Evolutionary conservation across 2,797 vertebrate species (phyloP), one percentile per base, ranked within the genome.

Genomic region (Euphonia xanthogaster): DNA sequence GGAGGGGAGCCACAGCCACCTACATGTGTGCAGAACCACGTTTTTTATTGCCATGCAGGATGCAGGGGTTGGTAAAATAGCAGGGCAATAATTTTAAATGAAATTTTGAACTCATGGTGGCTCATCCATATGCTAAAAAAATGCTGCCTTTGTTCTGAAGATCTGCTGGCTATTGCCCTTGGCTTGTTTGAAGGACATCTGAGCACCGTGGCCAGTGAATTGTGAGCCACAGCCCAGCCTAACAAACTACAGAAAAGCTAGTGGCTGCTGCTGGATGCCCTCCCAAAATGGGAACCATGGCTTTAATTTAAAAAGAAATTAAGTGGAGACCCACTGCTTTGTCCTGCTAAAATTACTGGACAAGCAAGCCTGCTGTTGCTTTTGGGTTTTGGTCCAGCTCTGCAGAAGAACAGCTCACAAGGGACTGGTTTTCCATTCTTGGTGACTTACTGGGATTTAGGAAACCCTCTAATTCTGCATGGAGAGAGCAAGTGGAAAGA

Each of bases 1-100:
- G 33, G 55, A 60, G 27, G 28, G 60, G 14, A 75, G 9, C 19
- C 35, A 42, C 15, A 65, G 51, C 28, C 33, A 51, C 30, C 24
- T 4, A 4, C 2, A 0, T 27, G 20, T 4, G 0, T 61, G 20
- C 51, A 50, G 30, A 85, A 14, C 2, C 14, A 10, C 10, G 3
- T 39, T 65, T 17, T 55, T 48, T 79, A 14, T 61, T 62, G 15
- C 30, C 24, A 23, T 0, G 2, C 28, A 18, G 27, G 6, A 31
- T 48, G 25, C 20, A 86, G 50, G 27, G 9, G 5, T 4, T 5
- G 3, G 44, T 40, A 30, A 71, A 93, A 78, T 16, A 75, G 14
- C 14, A 57, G n/a, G 22, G 20, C 17, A 83, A 22, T 71, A 27
- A 62, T 74, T 90, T 51, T 42, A 27, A 57, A 16, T 30, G 27